Evolutionary conservation across 2,888 invertebrate genomes (phyloP), one percentile per base, ranked within the genome.

Genomic region (Eilema sororculum): DNA sequence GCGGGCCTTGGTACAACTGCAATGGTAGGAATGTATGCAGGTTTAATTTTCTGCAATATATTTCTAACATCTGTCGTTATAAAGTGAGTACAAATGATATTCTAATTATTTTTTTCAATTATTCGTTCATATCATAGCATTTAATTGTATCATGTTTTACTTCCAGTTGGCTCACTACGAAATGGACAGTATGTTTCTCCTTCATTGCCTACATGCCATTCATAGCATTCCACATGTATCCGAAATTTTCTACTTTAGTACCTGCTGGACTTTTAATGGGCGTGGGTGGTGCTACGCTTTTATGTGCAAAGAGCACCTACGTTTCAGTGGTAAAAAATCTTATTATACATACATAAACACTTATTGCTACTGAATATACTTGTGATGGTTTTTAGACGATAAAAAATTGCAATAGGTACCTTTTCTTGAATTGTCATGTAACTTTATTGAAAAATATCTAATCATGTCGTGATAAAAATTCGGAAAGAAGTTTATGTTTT

Each of bases 281-380:
- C 0, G 81, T 97, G 2, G 97, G 96, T 0, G 97, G 96, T 0
- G 97, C 85, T 80, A 97, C 84, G 86, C 91, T 97, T 30, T 97
- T 97, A 97, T 96, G 97, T 41, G 96, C 97, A 37, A 97, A 97
- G 84, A 97, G 97, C 85, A 96, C 96, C 0, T 97, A 97, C 82
- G 89, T 97, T 12, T 96, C 97, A 67, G 95, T 96, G 88, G 96
- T 94, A 72, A 89, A 93, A 64, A 10, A 61, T 30, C 9, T 46
- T 20, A 16, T 46, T 46, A 20, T 46, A 37, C 33, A 37, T 37
- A 37, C 12, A 12, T 37, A 37, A 1, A 12, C 33, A 37, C 33
- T 37, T 37, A 12, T 12, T 1, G 1, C 12, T 37, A 37, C 30
- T 33, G 0, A 37, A 37, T 37, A 37, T 3, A 12, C 33, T 33